Conservation (phyloP, 1,140 invertebrate genomes). For the Papilio polyxenes region DNA sequence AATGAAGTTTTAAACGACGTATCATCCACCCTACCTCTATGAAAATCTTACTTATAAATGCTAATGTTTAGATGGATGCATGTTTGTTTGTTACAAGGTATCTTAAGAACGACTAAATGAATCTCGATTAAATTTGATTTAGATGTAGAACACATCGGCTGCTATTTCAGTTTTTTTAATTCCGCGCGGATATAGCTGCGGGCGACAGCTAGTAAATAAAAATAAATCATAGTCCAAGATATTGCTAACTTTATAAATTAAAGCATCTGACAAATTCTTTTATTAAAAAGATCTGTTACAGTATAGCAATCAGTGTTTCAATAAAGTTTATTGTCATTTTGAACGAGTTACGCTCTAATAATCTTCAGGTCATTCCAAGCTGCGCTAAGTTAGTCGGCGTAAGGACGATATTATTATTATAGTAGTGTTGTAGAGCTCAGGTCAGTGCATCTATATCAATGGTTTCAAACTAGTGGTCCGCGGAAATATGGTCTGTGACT, state of each 20-base stretch:
- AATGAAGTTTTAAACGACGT: background rate
- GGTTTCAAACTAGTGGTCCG: background rate
- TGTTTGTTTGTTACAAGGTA: too few relatives aligned
- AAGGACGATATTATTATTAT: constrained; percentile 18
- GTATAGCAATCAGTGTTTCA: background rate
- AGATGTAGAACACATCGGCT: too few relatives aligned
- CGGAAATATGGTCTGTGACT: background rate
- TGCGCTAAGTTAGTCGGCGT: constrained; percentile 14
- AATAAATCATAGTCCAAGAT: background rate
- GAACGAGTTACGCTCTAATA: constrained; percentile 24
- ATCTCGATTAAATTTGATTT: too few relatives aligned
- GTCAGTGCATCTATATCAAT: constrained; percentile 30
- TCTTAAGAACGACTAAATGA: too few relatives aligned
- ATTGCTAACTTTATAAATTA: background rate
- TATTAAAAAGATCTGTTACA: background rate
- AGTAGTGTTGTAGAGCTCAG: constrained; percentile 11
- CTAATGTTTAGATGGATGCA: too few relatives aligned
- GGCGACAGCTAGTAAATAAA: too few relatives aligned
- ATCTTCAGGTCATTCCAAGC: background rate
- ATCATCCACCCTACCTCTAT: too few relatives aligned
- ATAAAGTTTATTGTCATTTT: constrained; percentile 1
- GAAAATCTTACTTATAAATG: too few relatives aligned
- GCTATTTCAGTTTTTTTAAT: too few relatives aligned
- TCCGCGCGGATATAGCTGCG: too few relatives aligned
- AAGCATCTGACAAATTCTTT: background rate